phyloP scores from a whole-genome alignment of 2,113 vertebrate genomes.

The Lepus timidus region DNA sequence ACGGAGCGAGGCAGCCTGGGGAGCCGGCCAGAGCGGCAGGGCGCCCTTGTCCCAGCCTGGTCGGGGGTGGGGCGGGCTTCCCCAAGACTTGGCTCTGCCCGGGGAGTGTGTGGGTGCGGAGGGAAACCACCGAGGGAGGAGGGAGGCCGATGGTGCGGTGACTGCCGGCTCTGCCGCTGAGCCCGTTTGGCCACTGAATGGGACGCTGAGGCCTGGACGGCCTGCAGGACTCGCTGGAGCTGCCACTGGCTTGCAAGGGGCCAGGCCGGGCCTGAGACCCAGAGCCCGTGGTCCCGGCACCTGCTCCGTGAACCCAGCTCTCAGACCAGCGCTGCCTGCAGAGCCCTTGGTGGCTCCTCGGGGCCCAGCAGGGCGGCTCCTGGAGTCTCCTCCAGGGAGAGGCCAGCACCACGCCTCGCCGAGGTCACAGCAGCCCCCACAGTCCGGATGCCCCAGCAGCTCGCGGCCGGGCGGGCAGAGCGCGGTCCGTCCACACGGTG shows the following conservation, averaged over 20 bases:
- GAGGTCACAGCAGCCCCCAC: accelerated
- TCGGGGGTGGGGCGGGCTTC: too few relatives aligned
- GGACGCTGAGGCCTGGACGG: background rate
- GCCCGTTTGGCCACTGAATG: background rate
- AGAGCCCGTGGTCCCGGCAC: background rate
- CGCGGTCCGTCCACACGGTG: accelerated
- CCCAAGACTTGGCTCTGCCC: too few relatives aligned
- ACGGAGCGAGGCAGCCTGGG: accelerated
- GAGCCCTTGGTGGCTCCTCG: too few relatives aligned
- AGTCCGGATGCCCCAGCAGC: accelerated
- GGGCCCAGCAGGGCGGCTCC: background rate
- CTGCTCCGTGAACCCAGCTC: too few relatives aligned
- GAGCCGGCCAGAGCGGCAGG: background rate
- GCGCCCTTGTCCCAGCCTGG: too few relatives aligned
- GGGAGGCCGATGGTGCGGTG: too few relatives aligned
- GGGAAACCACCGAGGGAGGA: too few relatives aligned
- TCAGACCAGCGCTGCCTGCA: too few relatives aligned
- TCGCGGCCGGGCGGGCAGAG: background rate
- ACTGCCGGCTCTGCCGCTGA: too few relatives aligned
- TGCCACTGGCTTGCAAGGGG: accelerated
- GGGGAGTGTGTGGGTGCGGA: too few relatives aligned
- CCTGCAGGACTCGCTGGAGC: accelerated
- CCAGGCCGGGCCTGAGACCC: background rate
- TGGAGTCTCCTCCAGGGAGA: background rate
- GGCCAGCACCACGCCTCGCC: background rate